Conservation (phyloP, 2,113 vertebrate genomes). For the Stomatorhinus ivindoensis region DNA sequence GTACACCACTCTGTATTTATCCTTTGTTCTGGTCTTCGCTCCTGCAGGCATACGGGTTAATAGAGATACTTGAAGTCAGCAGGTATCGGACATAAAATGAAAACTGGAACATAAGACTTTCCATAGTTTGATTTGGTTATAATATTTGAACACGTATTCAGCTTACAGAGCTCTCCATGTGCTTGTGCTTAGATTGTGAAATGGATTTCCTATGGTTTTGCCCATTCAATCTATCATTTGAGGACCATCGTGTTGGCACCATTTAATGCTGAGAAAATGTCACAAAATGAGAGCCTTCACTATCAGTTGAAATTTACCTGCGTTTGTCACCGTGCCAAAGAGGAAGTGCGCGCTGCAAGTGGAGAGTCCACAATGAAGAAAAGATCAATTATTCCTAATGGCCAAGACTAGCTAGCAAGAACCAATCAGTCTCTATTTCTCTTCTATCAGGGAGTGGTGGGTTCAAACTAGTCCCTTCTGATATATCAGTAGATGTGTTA, state of each 20-base stretch:
- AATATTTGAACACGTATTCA: not conserved
- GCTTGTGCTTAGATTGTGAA: not conserved
- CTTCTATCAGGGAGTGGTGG: not conserved
- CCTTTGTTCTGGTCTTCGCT: conserved; percentile 91
- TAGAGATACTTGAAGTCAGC: not conserved
- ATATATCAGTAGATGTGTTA: not conserved
- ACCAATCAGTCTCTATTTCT: not conserved
- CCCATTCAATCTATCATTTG: not conserved
- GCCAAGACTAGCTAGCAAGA: not conserved
- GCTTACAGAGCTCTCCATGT: not conserved
- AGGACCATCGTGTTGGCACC: not conserved
- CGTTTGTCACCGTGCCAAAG: not conserved
- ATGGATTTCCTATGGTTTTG: not conserved
- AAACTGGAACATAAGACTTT: not conserved
- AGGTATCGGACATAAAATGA: not conserved
- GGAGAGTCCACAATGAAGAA: not conserved
- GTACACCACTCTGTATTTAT: conserved; percentile 94
- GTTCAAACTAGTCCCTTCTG: not conserved
- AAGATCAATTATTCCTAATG: not conserved
- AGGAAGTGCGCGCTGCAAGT: not conserved
- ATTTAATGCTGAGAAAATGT: not conserved
- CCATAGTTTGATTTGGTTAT: not conserved
- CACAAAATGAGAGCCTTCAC: not conserved
- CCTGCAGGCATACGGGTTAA: conserved; percentile 32
- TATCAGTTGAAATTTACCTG: not conserved